Conservation (phyloP, 2,888 invertebrate species). For the Platycnemis pennipes region DNA sequence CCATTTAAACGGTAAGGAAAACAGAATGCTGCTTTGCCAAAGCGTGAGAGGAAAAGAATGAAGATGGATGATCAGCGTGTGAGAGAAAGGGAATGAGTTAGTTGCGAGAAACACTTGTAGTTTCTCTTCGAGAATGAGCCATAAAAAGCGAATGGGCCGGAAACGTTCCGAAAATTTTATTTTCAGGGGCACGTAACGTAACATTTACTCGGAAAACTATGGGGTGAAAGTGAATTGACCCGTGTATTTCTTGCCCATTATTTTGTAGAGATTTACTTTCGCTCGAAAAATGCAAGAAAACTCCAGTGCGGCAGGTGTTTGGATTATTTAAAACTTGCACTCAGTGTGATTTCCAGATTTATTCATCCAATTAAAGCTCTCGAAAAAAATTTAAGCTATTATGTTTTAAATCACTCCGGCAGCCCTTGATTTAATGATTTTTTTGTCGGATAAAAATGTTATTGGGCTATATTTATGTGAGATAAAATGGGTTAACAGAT, state of each 20-base stretch:
- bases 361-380: background rate
- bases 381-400: background rate
- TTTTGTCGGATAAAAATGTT: background rate
- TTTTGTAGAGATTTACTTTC: background rate
- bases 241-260: background rate
- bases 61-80: background rate
- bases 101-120: background rate
- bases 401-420: background rate
- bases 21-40: background rate
- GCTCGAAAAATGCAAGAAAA: background rate
- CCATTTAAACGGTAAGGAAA: conserved; percentile 32
- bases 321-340: background rate
- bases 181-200: background rate
- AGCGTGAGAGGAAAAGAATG: conserved; percentile 17
- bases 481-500: background rate
- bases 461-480: background rate
- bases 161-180: background rate
- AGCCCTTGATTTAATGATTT: background rate
- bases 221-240: background rate
- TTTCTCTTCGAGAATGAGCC: background rate
- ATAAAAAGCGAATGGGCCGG: background rate
- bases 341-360: background rate
- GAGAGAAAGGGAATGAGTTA: background rate
- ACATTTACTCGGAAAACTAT: background rate
- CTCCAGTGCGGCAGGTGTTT: background rate